Evolutionary conservation across 2,888 invertebrate species (phyloP).

Genomic region (Zelleria hepariella): DNA sequence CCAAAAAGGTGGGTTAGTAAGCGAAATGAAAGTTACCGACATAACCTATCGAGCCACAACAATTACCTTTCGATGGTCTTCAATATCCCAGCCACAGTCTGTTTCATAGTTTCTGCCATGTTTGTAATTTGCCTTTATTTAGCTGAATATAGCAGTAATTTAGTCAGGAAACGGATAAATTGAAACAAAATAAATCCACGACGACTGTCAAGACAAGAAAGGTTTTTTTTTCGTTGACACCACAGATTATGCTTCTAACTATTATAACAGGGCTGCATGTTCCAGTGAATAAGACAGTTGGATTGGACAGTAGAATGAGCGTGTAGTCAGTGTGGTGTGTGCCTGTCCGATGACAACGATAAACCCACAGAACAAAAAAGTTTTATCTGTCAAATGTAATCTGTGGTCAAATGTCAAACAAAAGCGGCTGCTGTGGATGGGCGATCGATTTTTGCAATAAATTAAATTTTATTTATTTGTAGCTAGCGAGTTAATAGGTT

Average conservation of each 20-base stretch:
- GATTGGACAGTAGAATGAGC: too few species aligned
- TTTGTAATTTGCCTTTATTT: conserved; percentile 7
- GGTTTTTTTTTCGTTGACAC: too few species aligned
- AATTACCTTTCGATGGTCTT: conserved; percentile 91
- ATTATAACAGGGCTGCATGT: too few species aligned
- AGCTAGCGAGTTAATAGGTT: neutral
- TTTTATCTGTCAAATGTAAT: too few species aligned
- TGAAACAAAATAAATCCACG: neutral
- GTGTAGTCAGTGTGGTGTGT: too few species aligned
- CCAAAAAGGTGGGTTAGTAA: neutral
- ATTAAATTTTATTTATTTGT: neutral
- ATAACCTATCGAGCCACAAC: neutral
- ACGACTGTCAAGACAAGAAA: neutral
- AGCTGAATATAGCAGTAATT: neutral
- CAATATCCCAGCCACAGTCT: conserved; percentile 87
- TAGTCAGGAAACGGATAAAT: neutral
- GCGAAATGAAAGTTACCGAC: conserved; percentile 3
- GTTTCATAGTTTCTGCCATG: conserved; percentile 89
- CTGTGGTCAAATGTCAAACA: too few species aligned
- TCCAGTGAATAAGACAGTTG: too few species aligned
- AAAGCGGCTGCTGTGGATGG: too few species aligned
- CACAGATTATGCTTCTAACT: neutral
- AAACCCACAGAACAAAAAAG: too few species aligned
- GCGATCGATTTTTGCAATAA: neutral
- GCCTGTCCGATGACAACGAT: too few species aligned